Evolutionary conservation across 2,797 vertebrate species (phyloP).

Genomic region (Arremon aurantiirostris): DNA sequence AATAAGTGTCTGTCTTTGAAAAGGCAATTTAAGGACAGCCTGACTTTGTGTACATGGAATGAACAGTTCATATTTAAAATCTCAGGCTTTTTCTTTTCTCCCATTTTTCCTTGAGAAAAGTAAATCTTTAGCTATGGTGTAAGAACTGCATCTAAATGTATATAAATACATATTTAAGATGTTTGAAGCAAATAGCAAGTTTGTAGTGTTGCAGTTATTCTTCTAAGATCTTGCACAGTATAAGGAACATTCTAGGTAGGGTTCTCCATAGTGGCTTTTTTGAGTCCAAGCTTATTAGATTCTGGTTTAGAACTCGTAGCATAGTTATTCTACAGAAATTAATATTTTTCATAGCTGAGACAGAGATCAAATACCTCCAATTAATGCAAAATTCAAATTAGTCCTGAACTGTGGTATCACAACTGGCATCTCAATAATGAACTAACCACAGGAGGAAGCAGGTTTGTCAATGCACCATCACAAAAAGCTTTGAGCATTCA

Average conservation of each 20-base stretch:
- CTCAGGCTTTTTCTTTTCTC: background rate
- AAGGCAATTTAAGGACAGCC: background rate
- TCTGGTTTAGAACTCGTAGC: background rate
- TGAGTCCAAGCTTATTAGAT: background rate
- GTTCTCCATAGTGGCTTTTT: background rate
- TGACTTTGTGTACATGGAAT: background rate
- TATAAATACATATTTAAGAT: background rate
- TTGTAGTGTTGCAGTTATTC: background rate
- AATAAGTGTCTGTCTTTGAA: background rate
- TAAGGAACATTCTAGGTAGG: background rate
- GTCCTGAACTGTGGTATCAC: background rate
- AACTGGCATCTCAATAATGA: background rate
- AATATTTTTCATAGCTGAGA: background rate
- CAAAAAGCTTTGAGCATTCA: background rate
- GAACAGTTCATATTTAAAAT: background rate
- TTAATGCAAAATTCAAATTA: conserved; percentile 49
- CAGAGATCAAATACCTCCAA: background rate
- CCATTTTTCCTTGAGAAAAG: background rate
- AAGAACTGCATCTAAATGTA: background rate
- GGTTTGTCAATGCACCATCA: background rate
- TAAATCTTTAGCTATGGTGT: background rate
- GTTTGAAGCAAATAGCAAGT: background rate
- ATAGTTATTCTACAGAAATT: background rate
- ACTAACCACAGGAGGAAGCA: background rate
- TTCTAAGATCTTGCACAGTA: background rate